phyloP scores from a whole-genome alignment of 2,888 invertebrate species.

The Beris chalybata region DNA sequence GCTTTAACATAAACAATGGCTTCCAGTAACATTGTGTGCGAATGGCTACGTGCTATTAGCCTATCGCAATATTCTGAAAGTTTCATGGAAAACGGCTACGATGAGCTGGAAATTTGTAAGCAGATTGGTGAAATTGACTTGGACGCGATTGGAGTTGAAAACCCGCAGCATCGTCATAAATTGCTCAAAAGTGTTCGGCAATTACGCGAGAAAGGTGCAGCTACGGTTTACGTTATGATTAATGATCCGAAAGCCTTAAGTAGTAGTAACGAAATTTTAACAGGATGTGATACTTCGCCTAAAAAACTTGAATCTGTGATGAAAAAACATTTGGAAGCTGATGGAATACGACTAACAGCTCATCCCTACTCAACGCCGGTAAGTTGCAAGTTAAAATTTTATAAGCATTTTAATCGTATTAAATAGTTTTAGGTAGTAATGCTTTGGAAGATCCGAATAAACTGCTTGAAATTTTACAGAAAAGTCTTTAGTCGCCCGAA shows the following conservation, averaged over 20 bases:
- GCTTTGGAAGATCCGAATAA: no score
- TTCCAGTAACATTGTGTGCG: slow-evolving; percentile 82
- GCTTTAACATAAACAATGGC: slow-evolving; percentile 45
- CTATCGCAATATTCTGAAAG: slow-evolving; percentile 89
- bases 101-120: slow-evolving; percentile 94
- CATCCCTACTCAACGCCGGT: slow-evolving; percentile 93
- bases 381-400: slow-evolving; percentile 56
- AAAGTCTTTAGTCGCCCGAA: no score
- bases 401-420: no score
- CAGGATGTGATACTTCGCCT: slow-evolving; percentile 56
- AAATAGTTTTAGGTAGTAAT: no score
- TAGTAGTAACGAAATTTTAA: slow-evolving; percentile 59
- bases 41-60: slow-evolving; percentile 89
- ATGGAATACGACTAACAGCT: slow-evolving; percentile 81
- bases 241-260: slow-evolving; percentile 69
- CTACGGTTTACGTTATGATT: slow-evolving; percentile 89
- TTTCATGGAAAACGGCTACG: slow-evolving; percentile 95
- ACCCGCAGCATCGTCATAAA: slow-evolving; percentile 76
- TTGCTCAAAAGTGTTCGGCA: slow-evolving; percentile 82
- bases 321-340: slow-evolving; percentile 81
- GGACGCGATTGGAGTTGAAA: slow-evolving; percentile 91
- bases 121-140: slow-evolving; percentile 93
- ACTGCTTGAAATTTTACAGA: no score
- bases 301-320: slow-evolving; percentile 73
- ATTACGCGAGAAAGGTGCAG: slow-evolving; percentile 87